Evolutionary conservation across 2,888 invertebrate genomes (phyloP).

Genomic region (Rosalia funebris): DNA sequence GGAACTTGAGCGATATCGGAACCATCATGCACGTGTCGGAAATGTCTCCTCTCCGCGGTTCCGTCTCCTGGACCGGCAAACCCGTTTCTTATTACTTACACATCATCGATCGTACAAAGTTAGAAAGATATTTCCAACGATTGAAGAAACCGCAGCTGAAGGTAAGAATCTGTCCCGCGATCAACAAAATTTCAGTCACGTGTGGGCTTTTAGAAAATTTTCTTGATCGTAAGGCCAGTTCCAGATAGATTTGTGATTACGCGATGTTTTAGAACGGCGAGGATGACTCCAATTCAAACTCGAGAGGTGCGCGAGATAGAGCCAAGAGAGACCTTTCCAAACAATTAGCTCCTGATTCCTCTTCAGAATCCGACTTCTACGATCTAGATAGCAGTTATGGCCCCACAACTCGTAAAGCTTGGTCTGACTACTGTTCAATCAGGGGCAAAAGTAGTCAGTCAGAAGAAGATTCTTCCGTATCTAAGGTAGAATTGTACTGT

Average conservation of each 20-base stretch:
- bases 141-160: constrained; percentile 89
- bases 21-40: constrained; percentile 99
- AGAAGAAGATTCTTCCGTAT: constrained; percentile 68
- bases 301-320: constrained; percentile 62
- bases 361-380: constrained; percentile 61
- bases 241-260: neutral
- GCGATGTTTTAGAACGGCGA: constrained; percentile 50
- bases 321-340: constrained; percentile 67
- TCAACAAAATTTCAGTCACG: no score
- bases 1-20: constrained; percentile 97
- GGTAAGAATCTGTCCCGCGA: constrained; percentile 62
- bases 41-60: constrained; percentile 93
- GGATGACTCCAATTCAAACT: constrained; percentile 53
- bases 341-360: constrained; percentile 64
- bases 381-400: constrained; percentile 67
- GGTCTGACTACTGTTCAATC: constrained; percentile 77
- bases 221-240: no score
- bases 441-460: constrained; percentile 72
- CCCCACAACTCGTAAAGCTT: constrained; percentile 78
- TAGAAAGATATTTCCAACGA: constrained; percentile 96
- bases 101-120: constrained; percentile 95
- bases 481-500: constrained; percentile 48
- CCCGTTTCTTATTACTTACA: constrained; percentile 99
- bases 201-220: no score
- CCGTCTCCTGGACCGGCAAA: constrained; percentile 99